phyloP scores from a whole-genome alignment of 2,888 invertebrate species.

The Heliconius ethilla region DNA sequence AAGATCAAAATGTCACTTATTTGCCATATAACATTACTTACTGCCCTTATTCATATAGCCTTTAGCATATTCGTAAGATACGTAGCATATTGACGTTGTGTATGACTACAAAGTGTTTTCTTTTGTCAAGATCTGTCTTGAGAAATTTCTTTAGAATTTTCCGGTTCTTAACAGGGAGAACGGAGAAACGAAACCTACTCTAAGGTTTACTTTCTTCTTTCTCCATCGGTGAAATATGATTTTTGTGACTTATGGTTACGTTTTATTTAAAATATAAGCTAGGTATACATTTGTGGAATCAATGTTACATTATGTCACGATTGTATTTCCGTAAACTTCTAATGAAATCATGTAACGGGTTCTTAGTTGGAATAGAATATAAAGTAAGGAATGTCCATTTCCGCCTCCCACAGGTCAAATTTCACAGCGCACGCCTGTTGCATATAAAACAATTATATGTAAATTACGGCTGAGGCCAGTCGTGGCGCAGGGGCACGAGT shows the following conservation, averaged over 20 bases:
- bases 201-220: background rate
- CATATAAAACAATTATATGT: background rate
- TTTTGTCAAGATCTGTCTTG: conserved; percentile 49
- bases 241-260: no score
- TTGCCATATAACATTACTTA: background rate
- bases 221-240: background rate
- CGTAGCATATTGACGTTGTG: conserved; percentile 8
- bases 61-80: conserved; percentile 28
- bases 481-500: no score
- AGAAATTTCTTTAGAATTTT: conserved; percentile 43
- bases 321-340: background rate
- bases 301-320: background rate
- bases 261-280: no score
- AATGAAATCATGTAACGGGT: conserved; percentile 9
- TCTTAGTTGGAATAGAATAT: conserved; percentile 4
- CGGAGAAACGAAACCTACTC: background rate
- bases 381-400: conserved; percentile 2
- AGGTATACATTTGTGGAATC: background rate
- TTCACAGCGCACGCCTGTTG: background rate
- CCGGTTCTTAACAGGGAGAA: background rate
- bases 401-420: conserved; percentile 10
- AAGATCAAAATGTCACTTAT: conserved; percentile 23
- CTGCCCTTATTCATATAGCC: conserved; percentile 26
- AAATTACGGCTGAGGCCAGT: background rate
- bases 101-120: conserved; percentile 35